A percentile compares a stretch with the other conserved stretches of the same genome.
phyloP scores from a whole-genome alignment of 2,113 vertebrate species.

The Engystomops pustulosus region DNA sequence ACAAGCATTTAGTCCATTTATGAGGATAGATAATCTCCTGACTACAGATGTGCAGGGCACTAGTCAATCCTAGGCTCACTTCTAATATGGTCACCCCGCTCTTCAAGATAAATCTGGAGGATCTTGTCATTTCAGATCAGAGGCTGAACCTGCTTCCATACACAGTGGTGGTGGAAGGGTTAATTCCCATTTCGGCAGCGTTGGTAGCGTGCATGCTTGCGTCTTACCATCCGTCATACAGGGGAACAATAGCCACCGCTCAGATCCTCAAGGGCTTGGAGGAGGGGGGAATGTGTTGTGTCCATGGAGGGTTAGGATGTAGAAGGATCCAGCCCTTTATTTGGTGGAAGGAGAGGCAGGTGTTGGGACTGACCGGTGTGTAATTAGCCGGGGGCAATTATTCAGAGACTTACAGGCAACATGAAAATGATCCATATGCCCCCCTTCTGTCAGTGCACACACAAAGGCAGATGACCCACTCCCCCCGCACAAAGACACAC shows the following conservation, averaged over 20 bases:
- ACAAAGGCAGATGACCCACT: constrained; percentile 49
- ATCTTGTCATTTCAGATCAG: not conserved
- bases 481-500: constrained; percentile 29
- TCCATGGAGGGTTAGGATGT: constrained; percentile 5
- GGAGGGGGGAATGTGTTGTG: constrained; percentile 34
- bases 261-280: constrained; percentile 48
- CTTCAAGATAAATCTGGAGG: not conserved
- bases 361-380: constrained; percentile 43
- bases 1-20: not conserved
- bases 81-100: not conserved
- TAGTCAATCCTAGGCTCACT: not conserved
- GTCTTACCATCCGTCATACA: constrained; percentile 51
- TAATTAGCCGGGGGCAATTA: constrained; percentile 48
- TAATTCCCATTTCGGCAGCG: constrained; percentile 23
- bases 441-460: constrained; percentile 57
- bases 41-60: constrained; percentile 11
- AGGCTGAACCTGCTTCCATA: not conserved
- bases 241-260: constrained; percentile 58
- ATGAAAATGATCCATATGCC: constrained; percentile 58
- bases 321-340: not conserved
- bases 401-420: constrained; percentile 43
- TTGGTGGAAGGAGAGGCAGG: constrained; percentile 46
- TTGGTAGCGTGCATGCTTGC: constrained; percentile 46
- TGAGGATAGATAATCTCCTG: not conserved
- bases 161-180: constrained; percentile 13